phyloP scores from a whole-genome alignment of 2,888 invertebrate genomes.

The Caenorhabditis macrosperma region DNA sequence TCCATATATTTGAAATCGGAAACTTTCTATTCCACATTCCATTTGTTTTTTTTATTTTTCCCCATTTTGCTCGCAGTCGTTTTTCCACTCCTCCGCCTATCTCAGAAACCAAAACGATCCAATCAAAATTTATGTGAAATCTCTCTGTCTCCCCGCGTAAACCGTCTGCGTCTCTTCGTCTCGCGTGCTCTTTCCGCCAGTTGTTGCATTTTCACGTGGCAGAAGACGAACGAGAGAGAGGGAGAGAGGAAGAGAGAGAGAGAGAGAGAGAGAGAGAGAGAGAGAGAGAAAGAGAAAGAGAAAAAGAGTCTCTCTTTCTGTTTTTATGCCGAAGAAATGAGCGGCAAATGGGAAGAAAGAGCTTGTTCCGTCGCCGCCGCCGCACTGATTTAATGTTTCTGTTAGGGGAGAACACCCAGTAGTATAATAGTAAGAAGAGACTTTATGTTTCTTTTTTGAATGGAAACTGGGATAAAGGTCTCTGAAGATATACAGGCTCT shows the following conservation, averaged over 20 bases:
- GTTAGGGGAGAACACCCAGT: no score
- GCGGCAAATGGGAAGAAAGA: background rate
- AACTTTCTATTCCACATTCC: no score
- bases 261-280: no score
- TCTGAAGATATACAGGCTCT: no score
- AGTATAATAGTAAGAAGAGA: no score
- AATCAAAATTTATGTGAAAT: constrained; percentile 30
- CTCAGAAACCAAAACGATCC: constrained; percentile 41
- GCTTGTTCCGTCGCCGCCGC: no score
- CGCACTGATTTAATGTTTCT: no score
- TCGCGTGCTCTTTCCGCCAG: background rate
- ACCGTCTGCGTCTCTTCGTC: background rate
- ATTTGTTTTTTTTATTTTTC: background rate
- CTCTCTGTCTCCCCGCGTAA: background rate
- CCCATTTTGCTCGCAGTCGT: background rate
- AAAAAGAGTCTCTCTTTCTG: no score
- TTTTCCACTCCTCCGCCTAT: background rate
- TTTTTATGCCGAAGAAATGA: background rate
- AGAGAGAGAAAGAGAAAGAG: no score
- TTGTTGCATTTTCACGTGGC: constrained; percentile 7
- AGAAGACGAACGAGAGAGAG: background rate
- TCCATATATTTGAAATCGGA: background rate
- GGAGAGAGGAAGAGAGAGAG: no score
- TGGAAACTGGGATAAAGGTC: no score
- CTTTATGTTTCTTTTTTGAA: background rate